A percentile compares a stretch with the other conserved stretches of the same genome.
Conservation (phyloP, 2,113 vertebrate species). For the Tetrao urogallus region DNA sequence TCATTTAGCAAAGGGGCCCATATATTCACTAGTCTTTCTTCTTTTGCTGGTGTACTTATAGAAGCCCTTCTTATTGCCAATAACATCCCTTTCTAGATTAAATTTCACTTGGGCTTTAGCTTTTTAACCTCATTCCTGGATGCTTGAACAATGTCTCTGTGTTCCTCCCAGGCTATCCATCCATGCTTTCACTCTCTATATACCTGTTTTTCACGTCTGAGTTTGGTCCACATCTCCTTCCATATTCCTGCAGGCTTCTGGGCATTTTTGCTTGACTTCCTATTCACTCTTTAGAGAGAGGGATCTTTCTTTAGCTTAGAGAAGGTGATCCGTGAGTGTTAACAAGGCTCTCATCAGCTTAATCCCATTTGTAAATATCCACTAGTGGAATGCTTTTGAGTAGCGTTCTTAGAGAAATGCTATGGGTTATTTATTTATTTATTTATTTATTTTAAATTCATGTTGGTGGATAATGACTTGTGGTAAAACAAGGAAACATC, state of each 20-base stretch:
- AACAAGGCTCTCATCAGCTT: background rate
- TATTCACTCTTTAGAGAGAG: background rate
- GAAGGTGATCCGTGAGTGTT: background rate
- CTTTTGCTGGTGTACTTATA: too few relatives aligned
- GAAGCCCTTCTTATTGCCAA: too few relatives aligned
- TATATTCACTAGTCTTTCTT: background rate
- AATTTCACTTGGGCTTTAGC: too few relatives aligned
- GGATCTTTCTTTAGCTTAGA: background rate
- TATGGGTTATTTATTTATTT: background rate
- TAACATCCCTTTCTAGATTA: too few relatives aligned
- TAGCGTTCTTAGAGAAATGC: background rate
- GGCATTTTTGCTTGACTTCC: background rate
- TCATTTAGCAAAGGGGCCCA: background rate
- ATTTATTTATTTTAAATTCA: background rate
- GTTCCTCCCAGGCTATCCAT: background rate
- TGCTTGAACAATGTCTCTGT: too few relatives aligned
- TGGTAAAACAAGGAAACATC: background rate
- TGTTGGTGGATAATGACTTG: background rate
- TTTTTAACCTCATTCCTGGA: too few relatives aligned
- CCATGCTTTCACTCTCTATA: background rate
- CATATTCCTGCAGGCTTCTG: background rate
- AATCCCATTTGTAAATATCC: background rate
- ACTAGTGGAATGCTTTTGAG: background rate
- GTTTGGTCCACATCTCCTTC: background rate
- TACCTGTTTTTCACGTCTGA: background rate